These are phyloP conservation scores for Drosophila nasuta DNA, from an alignment of 1,140 invertebrate species.

Conservation along the genomic window DNA sequence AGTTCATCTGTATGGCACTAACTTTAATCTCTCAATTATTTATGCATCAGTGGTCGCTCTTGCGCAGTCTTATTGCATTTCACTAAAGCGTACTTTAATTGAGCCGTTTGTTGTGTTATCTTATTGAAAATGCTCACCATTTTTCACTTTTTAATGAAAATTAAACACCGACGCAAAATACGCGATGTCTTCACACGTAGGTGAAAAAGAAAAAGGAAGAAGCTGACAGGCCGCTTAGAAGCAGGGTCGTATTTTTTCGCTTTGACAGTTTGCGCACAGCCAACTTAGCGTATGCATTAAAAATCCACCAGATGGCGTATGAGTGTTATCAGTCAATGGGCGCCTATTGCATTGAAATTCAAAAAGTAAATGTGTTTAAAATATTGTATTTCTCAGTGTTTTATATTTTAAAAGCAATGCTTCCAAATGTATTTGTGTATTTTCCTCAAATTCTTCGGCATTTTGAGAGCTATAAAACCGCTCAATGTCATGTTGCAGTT, in stretches of 20 bases:
- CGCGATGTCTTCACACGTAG: conserved; percentile 78
- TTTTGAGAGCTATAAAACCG: conserved; percentile 39
- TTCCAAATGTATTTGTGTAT: conserved; percentile 39
- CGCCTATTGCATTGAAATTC: conserved; percentile 4
- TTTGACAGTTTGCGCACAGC: conserved; percentile 33
- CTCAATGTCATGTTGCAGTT: conserved; percentile 61
- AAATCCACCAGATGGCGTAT: conserved; percentile 30
- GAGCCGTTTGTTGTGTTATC: conserved; percentile 33
- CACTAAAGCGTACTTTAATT: conserved; percentile 19
- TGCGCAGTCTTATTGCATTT: background rate
- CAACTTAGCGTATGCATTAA: conserved; percentile 14
- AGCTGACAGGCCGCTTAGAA: conserved; percentile 48
- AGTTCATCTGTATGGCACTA: conserved; percentile 8
- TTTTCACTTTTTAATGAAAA: conserved; percentile 69
- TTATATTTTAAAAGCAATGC: conserved; percentile 39
- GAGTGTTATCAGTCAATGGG: background rate
- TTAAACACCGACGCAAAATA: conserved; percentile 69
- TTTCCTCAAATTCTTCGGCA: conserved; percentile 11
- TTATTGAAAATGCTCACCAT: conserved; percentile 60
- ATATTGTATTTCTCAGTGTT: conserved; percentile 29
- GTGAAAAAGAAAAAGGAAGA: conserved; percentile 77
- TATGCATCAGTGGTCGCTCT: conserved; percentile 29
- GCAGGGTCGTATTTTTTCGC: conserved; percentile 42
- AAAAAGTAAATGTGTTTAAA: conserved; percentile 35
- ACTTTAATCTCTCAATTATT: conserved; percentile 34